Evolutionary conservation across 2,113 vertebrate genomes (phyloP), one percentile per base, ranked within the genome.

Genomic region (Corythornis madagascariensis): DNA sequence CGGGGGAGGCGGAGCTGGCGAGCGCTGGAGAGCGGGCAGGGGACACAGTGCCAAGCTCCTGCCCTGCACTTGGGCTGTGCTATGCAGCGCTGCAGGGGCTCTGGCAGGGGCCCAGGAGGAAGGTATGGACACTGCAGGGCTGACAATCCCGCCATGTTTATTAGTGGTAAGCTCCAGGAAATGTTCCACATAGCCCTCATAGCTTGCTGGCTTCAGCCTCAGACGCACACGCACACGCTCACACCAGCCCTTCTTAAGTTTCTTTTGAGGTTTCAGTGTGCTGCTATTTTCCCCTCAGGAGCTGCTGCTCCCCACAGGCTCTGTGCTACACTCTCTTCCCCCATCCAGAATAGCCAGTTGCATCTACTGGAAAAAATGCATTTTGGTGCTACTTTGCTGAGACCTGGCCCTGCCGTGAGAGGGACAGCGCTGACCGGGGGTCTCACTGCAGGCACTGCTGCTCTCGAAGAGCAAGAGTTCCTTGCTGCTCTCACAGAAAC

Each of bases 131-230:
- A 45, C 61, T 35, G 70, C 66, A 48, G 45, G 85, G 57, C 73
- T 90, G 94, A 81, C 88, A 83, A 74, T 93, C 93, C 71, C 47
- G 29, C 93, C 94, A 91, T 61, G 52, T 92, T 88, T 86, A 83
- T 91, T 79, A 67, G 88, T 28, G 7, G 88, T 91, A 88, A 94
- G 91, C 89, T 88, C 66, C 90, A 96, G 94, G 94, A 95, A 96
- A 95, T 94, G 93, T 95, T 96, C 90, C 79, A 92, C 95, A 95
- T 95, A 96, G 87, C 94, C 94, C 48, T 96, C 93, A 95, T 93
- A 96, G 83, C 3, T 91, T 61, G 78, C 88, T 92, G 83, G 88
- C 85, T 94, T 88, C 76, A 66, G 88, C 63, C 61, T 57, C 65
- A 63, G 71, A 63, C 10, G 42, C 82, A 63, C 82, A 19, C 0